Evolutionary conservation across 92 coral and sea anemone genomes (phyloP).

Genomic region (Metridium senile): DNA sequence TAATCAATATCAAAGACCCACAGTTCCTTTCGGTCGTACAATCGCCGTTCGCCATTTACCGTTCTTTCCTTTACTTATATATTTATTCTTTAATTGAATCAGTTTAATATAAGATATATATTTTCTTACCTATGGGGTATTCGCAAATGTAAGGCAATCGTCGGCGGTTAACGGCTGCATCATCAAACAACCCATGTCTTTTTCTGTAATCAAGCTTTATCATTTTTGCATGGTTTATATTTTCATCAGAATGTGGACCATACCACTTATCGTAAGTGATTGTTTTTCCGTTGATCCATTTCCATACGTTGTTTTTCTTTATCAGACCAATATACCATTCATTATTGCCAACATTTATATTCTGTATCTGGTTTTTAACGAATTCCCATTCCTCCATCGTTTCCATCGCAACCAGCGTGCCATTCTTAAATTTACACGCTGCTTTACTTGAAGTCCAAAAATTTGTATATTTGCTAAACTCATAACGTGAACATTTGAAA

Average conservation of each 20-base stretch:
- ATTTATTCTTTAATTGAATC: no score
- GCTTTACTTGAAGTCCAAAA: not conserved
- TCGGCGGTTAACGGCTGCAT: not conserved
- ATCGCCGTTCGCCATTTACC: no score
- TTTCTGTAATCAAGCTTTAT: not conserved
- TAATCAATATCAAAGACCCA: no score
- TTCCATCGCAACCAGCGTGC: constrained; percentile 19
- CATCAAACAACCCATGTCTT: not conserved
- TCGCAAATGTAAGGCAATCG: not conserved
- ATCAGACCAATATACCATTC: constrained; percentile 24
- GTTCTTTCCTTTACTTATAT: no score
- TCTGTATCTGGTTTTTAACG: constrained; percentile 7
- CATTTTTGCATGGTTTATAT: not conserved
- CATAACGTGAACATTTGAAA: not conserved
- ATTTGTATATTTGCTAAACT: not conserved
- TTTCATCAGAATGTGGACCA: not conserved
- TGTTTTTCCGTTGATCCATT: not conserved
- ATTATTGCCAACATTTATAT: not conserved
- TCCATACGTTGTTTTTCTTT: not conserved
- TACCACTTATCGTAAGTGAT: not conserved
- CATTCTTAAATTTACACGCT: not conserved
- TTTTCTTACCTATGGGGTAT: not conserved
- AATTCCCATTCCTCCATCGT: constrained; percentile 16
- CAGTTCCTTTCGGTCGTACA: no score
- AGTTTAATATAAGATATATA: no score